Base-by-base conservation (phyloP, 1,140 invertebrate genomes). In the Drosophila persimilis region DNA sequence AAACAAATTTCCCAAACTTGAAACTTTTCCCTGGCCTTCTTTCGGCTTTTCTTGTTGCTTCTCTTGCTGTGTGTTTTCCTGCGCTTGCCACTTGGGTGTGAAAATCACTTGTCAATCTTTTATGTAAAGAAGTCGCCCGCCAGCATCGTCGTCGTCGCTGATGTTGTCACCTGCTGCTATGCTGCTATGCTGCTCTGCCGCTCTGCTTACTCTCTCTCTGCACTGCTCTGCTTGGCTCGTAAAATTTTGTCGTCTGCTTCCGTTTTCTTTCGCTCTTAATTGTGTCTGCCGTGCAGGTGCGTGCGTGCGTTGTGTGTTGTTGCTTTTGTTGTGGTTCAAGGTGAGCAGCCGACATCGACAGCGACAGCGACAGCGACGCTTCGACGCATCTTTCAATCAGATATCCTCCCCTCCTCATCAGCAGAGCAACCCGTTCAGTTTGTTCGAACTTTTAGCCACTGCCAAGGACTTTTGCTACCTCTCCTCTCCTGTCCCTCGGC, bases 101-200 rank as follows among this genome's bases (percentile, higher is more conserved):
- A 81, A 88, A 86, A 85, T 85, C 81, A 85, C 81, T 86, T 86
- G 83, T 83, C 83, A 86, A 86, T 88, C 83, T 86, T 86, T 86
- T 86, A 88, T 88, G 83, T 88, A 83, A 88, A 88, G 78, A 88
- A 70, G 77, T 59, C 56, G 61, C 43, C 61, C 4, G 3, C 0
- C 24, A 5, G 4, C 24, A 5, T 13, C 51, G 43, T 15, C 50
- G 43, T 73, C 48, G 59, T 64, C 69, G 54, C 35, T 58, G 61
- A 61, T 69, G 56, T 80, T 55, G 66, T 73, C 77, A 79, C 67
- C 79, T 85, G 66, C 59, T 53, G 47, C 53, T 61, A 47, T 53
- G 43, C 29, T 22, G 20, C 20, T 22, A n/a, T 15, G 26, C 15
- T 39, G 35, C 41, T 22, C 20, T 15, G 26, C 15, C 47, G 35